Percentiles rank a stretch among this genome's conserved stretches.
Conservation (phyloP, 1,140 invertebrate species). For the Diorhabda elongata region DNA sequence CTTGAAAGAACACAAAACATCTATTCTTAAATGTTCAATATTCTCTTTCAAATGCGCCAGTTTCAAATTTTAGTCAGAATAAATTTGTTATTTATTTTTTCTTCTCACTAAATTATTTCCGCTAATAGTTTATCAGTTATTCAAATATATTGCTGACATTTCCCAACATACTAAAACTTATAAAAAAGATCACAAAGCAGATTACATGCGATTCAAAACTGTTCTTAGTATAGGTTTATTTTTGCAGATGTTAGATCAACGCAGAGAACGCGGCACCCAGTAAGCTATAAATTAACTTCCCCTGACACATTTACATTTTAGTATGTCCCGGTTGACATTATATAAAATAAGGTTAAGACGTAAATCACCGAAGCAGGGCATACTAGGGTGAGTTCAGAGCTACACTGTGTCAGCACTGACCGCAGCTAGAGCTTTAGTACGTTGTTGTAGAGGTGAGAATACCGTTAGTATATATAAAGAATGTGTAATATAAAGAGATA, state of each 20-base stretch:
- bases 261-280: constrained; percentile 16
- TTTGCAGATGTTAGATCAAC: constrained; percentile 33
- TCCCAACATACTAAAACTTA: no score
- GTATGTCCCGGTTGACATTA: constrained; percentile 31
- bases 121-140: no score
- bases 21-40: no score
- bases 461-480: no score
- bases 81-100: no score
- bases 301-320: constrained; percentile 37
- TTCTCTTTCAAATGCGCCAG: no score
- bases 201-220: neutral
- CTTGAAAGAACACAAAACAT: no score
- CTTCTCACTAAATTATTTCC: no score
- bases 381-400: constrained; percentile 9
- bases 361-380: constrained; percentile 28
- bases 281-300: constrained; percentile 33
- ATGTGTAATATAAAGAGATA: no score
- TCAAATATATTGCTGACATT: no score
- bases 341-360: constrained; percentile 37
- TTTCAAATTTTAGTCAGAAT: no score
- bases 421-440: neutral
- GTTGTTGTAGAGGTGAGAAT: neutral
- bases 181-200: no score
- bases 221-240: constrained; percentile 16
- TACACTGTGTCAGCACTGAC: constrained; percentile 19